phyloP scores from a whole-genome alignment of 2,888 invertebrate species.

The Isoperla grammatica region DNA sequence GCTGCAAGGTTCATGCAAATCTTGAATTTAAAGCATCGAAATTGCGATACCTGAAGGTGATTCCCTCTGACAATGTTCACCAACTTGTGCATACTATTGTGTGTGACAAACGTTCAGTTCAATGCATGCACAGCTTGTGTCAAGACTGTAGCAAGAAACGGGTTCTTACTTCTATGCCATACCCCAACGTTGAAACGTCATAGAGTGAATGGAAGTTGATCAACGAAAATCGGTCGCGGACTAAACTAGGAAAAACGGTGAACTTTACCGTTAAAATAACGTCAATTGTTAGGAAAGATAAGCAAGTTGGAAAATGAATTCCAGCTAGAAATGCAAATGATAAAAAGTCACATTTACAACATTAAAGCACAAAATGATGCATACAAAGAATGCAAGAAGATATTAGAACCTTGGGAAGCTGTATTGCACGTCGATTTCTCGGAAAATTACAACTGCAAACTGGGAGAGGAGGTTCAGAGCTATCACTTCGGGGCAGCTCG shows the following conservation, averaged over 20 bases:
- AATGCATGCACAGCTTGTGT: slow-evolving; percentile 9
- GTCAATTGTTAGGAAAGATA: background rate
- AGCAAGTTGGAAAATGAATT: background rate
- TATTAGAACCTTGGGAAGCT: slow-evolving; percentile 7
- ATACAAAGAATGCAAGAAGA: background rate
- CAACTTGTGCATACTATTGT: background rate
- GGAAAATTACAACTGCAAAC: slow-evolving; percentile 17
- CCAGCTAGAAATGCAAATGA: background rate
- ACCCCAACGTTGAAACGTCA: background rate
- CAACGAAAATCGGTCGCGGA: background rate
- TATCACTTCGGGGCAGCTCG: slow-evolving; percentile 15
- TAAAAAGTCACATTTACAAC: slow-evolving; percentile 15
- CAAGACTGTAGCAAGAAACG: background rate
- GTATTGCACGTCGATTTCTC: slow-evolving; percentile 15
- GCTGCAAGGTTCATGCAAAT: slow-evolving; percentile 9
- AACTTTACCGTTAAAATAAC: slow-evolving; percentile 4
- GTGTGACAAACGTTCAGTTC: background rate
- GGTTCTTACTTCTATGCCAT: background rate
- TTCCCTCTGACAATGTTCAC: background rate
- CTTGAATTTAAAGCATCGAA: slow-evolving; percentile 4
- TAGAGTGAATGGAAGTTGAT: slow-evolving; percentile 3
- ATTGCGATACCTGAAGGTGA: background rate
- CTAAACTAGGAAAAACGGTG: background rate
- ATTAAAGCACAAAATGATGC: slow-evolving; percentile 10
- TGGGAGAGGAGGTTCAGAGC: slow-evolving; percentile 12